Conservation (phyloP, 2,113 vertebrate species). For the Lepus americanus region DNA sequence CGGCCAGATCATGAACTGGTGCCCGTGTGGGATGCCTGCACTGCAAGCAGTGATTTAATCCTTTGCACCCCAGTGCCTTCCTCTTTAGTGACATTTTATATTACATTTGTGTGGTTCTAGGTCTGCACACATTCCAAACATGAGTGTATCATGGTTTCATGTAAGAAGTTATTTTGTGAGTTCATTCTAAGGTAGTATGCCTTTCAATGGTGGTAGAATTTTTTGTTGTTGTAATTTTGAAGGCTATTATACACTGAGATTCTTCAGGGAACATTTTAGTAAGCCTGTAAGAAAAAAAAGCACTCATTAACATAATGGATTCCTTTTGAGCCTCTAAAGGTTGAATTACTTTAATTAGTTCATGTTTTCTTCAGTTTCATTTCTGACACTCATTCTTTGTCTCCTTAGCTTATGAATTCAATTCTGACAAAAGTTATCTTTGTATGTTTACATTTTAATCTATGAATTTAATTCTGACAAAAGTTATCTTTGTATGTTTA, state of each 20-base stretch:
- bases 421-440: constrained; percentile 7
- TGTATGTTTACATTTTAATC: constrained; percentile 50
- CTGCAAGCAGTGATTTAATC: no score
- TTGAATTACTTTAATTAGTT: constrained; percentile 43
- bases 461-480: neutral
- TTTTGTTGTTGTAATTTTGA: constrained; percentile 41
- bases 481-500: constrained; percentile 40
- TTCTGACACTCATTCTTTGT: constrained; percentile 2
- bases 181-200: neutral
- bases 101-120: constrained; percentile 8
- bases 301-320: constrained; percentile 33
- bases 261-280: constrained; percentile 26
- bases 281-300: constrained; percentile 2
- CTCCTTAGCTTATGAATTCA: constrained; percentile 1
- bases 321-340: neutral
- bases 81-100: neutral
- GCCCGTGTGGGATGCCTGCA: no score
- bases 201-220: constrained; percentile 3
- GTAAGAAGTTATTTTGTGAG: neutral
- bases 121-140: neutral
- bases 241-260: neutral
- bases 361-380: constrained; percentile 20
- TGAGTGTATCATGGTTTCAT: neutral
- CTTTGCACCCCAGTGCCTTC: no score
- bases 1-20: no score